Percentiles rank a stretch among this genome's conserved stretches.
phyloP scores from a whole-genome alignment of 1,140 invertebrate genomes.

The Lepidurus apus region DNA sequence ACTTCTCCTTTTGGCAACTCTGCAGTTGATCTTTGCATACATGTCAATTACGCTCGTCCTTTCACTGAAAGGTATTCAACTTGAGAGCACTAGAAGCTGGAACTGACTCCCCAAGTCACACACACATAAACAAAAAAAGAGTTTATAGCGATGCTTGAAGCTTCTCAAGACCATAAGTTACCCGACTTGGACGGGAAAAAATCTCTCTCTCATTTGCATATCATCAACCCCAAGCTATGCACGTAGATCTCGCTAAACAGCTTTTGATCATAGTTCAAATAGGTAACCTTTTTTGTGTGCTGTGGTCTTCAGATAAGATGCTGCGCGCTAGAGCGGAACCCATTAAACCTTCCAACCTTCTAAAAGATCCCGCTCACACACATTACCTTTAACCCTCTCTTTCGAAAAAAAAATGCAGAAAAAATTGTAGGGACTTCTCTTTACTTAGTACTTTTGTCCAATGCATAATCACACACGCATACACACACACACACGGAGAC shows the following conservation, averaged over 20 bases:
- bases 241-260: not conserved
- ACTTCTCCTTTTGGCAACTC: too few relatives aligned
- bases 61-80: too few relatives aligned
- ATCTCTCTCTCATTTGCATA: constrained; percentile 9
- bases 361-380: not conserved
- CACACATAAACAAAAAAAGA: too few relatives aligned
- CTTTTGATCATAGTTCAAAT: not conserved
- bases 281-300: not conserved
- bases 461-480: not conserved
- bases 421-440: constrained; percentile 16
- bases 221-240: not conserved
- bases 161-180: not conserved
- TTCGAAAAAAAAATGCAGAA: not conserved
- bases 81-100: too few relatives aligned
- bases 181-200: not conserved
- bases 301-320: not conserved
- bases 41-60: too few relatives aligned
- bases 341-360: not conserved
- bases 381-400: not conserved
- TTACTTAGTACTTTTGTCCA: constrained; percentile 9
- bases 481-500: not conserved
- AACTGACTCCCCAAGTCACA: too few relatives aligned
- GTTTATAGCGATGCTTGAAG: not conserved
- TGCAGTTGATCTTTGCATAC: too few relatives aligned
- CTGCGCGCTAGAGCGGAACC: constrained; percentile 1